Evolutionary conservation across 2,888 invertebrate genomes (phyloP).

Genomic region (Ophioninae sp.): DNA sequence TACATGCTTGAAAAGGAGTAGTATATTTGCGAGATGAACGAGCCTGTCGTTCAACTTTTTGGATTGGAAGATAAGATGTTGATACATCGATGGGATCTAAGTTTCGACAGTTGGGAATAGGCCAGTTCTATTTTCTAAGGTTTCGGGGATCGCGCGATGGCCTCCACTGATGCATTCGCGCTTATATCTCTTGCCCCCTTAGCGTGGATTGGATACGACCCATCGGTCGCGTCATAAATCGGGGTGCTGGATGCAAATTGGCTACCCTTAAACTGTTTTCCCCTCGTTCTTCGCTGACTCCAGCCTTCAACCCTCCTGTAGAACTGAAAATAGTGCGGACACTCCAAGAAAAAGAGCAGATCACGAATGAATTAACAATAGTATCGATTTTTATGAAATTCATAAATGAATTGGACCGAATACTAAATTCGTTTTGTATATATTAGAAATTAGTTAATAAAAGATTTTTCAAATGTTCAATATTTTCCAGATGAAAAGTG

Average conservation of each 20-base stretch:
- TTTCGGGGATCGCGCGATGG: slow-evolving; percentile 29
- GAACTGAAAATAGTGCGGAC: background rate
- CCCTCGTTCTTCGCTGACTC: slow-evolving; percentile 13
- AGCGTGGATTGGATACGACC: slow-evolving; percentile 51
- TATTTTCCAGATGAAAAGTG: too few species aligned
- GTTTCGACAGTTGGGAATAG: slow-evolving; percentile 14
- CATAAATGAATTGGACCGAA: too few species aligned
- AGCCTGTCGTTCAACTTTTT: slow-evolving; percentile 18
- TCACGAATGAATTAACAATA: too few species aligned
- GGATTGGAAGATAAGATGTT: slow-evolving; percentile 20
- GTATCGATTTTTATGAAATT: too few species aligned
- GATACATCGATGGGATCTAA: slow-evolving; percentile 18
- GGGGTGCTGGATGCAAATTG: slow-evolving; percentile 60
- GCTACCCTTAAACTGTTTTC: slow-evolving; percentile 42
- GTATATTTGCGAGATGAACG: slow-evolving; percentile 9
- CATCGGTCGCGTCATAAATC: slow-evolving; percentile 62
- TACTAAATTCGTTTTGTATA: too few species aligned
- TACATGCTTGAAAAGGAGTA: background rate
- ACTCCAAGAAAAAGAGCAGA: background rate
- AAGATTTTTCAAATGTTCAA: too few species aligned
- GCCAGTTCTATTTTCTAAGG: slow-evolving; percentile 38
- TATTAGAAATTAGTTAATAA: too few species aligned
- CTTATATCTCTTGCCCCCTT: slow-evolving; percentile 35
- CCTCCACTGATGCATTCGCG: slow-evolving; percentile 27
- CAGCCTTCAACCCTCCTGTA: slow-evolving; percentile 33